phyloP scores from a whole-genome alignment of 2,113 vertebrate species.

The Microtus oregoni region DNA sequence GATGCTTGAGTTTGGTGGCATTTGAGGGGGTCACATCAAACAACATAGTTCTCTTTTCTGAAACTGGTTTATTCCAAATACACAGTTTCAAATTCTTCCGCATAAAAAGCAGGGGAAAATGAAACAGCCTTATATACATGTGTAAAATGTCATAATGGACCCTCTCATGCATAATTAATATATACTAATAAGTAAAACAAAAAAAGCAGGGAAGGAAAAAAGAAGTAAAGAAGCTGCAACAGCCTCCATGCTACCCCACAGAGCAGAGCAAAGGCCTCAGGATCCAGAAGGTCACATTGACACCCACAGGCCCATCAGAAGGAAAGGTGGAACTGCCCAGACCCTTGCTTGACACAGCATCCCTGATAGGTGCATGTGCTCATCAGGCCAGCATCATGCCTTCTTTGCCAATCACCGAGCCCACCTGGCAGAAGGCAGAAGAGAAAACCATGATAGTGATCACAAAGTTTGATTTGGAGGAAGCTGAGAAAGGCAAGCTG shows the following conservation, averaged over 20 bases:
- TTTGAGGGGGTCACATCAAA: not conserved
- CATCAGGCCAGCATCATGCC: not conserved
- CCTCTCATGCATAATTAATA: not conserved
- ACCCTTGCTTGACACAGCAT: not conserved
- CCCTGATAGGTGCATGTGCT: not conserved
- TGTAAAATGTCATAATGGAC: not conserved
- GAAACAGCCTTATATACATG: not conserved
- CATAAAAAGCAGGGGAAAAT: slow-evolving; percentile 35
- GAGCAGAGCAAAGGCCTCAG: not conserved
- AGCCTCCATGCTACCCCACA: not conserved
- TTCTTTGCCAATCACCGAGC: not conserved
- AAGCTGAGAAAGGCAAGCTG: not conserved
- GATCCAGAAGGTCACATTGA: not conserved
- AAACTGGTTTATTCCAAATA: slow-evolving; percentile 26
- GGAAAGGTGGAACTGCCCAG: not conserved
- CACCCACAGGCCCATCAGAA: not conserved
- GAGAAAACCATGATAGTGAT: not conserved
- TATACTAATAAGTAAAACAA: not conserved
- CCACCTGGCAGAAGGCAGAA: not conserved
- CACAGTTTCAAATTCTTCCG: not conserved
- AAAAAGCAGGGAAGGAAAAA: not conserved
- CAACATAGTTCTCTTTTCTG: slow-evolving; percentile 54
- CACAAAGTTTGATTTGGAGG: not conserved
- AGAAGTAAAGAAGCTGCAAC: not conserved
- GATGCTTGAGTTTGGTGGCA: not conserved